Base-by-base conservation (phyloP, 2,888 invertebrate species). In the Scrobipalpa atriplicella region DNA sequence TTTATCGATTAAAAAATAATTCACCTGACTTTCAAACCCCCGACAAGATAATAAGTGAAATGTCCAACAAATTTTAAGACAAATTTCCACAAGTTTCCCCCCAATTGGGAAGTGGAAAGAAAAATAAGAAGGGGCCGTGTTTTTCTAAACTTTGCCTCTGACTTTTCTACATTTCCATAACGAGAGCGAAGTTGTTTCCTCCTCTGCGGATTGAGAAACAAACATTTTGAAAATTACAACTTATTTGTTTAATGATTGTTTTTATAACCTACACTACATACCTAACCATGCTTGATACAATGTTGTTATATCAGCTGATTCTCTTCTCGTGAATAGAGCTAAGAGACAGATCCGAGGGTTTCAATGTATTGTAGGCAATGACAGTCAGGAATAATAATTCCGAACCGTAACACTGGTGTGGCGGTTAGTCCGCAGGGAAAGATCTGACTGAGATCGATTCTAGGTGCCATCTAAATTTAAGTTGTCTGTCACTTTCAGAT, bases 81-180 rank as follows among this genome's bases (percentile, higher is more conserved):
- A 61, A 61, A 41, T 61, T 41, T 41, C 19, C 39, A 11, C n/a
- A 56, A 36, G 13, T 60, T 39, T 39, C 39, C 66, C 54, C 61
- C 62, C 58, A 65, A 58, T 41, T 61, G 61, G 41, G 39, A 41
- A 61, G 61, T 65, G 29, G 58, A 36, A 65, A 65, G 65, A 65
- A 65, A 65, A 65, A 65, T 43, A 65, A 58, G 36, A 29, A 47
- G 56, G 58, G 56, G 21, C 56, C 52, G 39, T 58, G 58, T 65
- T 65, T 58, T 65, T 58, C 65, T 61, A 19, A 61, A 61, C 61
- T 60, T 60, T 38, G 38, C 16, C 60, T 16, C 52, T n/a, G 52
- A 52, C 52, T 56, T 58, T n/a, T 29, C 13, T 38, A 58, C 58
- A 58, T 58, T 58, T 38, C 58, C 58, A 58, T 58, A 58, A 38